These are phyloP conservation scores for Musca vetustissima DNA, from an alignment of 1,140 invertebrate species.

Conservation along the genomic window DNA sequence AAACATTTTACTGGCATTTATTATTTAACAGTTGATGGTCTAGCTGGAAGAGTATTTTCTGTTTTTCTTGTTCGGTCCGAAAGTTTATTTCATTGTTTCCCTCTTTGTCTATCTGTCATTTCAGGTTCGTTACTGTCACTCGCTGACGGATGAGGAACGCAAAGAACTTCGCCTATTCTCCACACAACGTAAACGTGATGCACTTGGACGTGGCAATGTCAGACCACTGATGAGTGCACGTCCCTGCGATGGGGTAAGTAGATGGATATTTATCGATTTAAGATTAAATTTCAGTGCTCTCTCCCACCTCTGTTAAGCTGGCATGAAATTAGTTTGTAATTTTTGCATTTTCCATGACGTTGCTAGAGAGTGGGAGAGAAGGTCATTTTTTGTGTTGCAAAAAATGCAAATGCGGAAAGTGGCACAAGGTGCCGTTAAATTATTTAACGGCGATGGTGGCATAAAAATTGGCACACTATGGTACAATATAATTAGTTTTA, in stretches of 20 bases:
- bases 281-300: slow-evolving; percentile 16
- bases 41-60: too few relatives aligned
- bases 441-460: background rate
- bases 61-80: too few relatives aligned
- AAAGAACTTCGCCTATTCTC: slow-evolving; percentile 91
- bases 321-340: background rate
- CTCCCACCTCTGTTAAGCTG: background rate
- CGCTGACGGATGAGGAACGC: slow-evolving; percentile 87
- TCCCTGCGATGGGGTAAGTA: slow-evolving; percentile 76
- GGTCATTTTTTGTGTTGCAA: too few relatives aligned
- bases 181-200: slow-evolving; percentile 87
- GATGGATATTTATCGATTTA: slow-evolving; percentile 17
- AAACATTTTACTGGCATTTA: too few relatives aligned
- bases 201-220: slow-evolving; percentile 88
- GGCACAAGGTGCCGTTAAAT: too few relatives aligned
- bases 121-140: slow-evolving; percentile 89
- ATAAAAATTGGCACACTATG: too few relatives aligned
- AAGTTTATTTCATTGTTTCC: slow-evolving; percentile 6
- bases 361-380: too few relatives aligned
- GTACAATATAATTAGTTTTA: too few relatives aligned
- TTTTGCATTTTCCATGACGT: background rate
- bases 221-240: slow-evolving; percentile 72
- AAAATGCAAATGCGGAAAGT: too few relatives aligned
- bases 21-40: too few relatives aligned
- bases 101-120: slow-evolving; percentile 40